phyloP scores from a whole-genome alignment of 1,140 invertebrate species.

The Samia ricini region DNA sequence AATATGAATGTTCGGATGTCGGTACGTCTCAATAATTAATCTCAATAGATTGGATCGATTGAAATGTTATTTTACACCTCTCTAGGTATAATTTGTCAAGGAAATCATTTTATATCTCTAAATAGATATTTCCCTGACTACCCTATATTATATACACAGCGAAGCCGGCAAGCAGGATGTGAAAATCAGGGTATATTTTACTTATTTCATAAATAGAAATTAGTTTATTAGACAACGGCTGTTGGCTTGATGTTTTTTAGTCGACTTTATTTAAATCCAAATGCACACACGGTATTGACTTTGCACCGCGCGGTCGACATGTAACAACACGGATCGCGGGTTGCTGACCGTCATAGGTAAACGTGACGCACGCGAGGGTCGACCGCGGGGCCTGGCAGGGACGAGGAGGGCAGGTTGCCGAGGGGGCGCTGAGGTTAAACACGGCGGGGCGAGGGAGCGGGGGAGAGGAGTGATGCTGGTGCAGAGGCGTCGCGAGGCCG shows the following conservation, averaged over 20 bases:
- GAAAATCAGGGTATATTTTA: no score
- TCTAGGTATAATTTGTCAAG: no score
- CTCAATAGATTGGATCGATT: no score
- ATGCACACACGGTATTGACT: background rate
- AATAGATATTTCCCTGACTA: no score
- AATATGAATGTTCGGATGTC: no score
- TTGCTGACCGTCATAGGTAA: constrained; percentile 46
- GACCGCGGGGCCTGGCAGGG: constrained; percentile 7
- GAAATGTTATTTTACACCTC: no score
- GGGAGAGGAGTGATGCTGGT: constrained; percentile 15
- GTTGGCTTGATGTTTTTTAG: background rate
- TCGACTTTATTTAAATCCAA: background rate
- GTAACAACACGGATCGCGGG: constrained; percentile 28
- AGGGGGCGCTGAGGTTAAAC: constrained; percentile 12
- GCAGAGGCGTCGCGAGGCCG: constrained; percentile 36
- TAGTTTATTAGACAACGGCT: no score
- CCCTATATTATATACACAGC: no score
- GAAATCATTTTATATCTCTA: no score
- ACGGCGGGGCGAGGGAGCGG: constrained; percentile 11
- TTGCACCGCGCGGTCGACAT: background rate
- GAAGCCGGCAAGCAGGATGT: no score
- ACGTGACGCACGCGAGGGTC: constrained; percentile 37
- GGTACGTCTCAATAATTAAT: no score
- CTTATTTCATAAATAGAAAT: no score
- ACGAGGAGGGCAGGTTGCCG: constrained; percentile 5